A percentile compares a stretch with the other conserved stretches of the same genome.
These are phyloP conservation scores for Sula dactylatra DNA, from an alignment of 2,113 vertebrate genomes.

Conservation along the genomic window DNA sequence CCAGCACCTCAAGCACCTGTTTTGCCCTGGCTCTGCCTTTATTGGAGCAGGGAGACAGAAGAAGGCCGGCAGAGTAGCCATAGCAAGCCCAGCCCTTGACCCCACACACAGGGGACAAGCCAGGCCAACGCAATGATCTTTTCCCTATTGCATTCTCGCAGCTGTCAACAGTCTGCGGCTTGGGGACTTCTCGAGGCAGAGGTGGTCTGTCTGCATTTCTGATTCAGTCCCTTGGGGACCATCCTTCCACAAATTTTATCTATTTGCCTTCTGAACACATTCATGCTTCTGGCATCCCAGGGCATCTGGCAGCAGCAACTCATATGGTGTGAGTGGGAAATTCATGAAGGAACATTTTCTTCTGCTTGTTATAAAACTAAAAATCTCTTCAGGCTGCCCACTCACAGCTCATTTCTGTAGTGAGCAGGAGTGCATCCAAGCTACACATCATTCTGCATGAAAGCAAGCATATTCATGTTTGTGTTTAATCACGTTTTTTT, in stretches of 20 bases:
- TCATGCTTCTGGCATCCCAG: background rate
- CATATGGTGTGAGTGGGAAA: rapidly evolving
- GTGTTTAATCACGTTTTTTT: background rate
- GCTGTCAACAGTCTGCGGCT: background rate
- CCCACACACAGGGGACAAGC: background rate
- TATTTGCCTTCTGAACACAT: background rate
- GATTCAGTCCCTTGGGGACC: background rate
- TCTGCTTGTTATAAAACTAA: background rate
- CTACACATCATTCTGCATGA: background rate
- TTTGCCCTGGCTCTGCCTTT: background rate
- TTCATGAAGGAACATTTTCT: background rate
- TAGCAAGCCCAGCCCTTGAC: background rate
- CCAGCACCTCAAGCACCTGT: background rate
- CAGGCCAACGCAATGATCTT: rapidly evolving
- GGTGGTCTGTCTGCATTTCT: background rate
- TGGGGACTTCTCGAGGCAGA: background rate
- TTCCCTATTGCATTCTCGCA: background rate
- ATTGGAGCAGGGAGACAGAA: background rate
- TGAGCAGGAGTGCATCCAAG: background rate
- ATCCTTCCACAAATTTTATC: background rate
- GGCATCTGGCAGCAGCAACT: background rate
- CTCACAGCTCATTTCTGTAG: background rate
- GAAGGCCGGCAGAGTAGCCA: background rate
- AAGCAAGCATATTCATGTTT: background rate
- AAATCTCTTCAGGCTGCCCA: background rate